phyloP scores from a whole-genome alignment of 2,797 vertebrate species.

The Chrosomus eos region DNA sequence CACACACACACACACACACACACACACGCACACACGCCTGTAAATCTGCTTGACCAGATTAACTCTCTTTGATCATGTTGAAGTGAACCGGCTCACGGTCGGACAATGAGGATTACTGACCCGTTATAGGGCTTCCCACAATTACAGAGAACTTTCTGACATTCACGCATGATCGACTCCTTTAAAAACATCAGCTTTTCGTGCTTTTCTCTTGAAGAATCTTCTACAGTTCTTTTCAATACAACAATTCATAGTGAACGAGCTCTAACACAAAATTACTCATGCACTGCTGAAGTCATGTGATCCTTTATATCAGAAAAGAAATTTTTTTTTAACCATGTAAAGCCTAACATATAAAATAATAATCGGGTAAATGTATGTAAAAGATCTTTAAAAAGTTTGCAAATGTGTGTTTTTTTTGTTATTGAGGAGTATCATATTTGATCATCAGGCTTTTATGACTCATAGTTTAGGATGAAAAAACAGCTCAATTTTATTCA shows the following conservation, averaged over 20 bases:
- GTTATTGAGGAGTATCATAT: too few species aligned
- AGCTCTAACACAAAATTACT: neutral
- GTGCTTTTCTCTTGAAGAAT: neutral
- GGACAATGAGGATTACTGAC: neutral
- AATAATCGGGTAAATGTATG: too few species aligned
- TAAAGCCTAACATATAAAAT: neutral
- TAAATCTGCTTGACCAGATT: slow-evolving; percentile 69
- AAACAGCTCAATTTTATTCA: too few species aligned
- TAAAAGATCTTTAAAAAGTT: too few species aligned
- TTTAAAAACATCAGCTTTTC: neutral
- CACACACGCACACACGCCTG: neutral
- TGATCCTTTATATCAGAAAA: neutral
- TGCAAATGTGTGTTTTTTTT: too few species aligned
- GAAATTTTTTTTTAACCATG: accelerated
- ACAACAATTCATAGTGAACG: neutral
- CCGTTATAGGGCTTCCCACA: neutral
- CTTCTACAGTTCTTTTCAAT: neutral
- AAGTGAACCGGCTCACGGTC: slow-evolving; percentile 73
- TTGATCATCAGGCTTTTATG: too few species aligned
- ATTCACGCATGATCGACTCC: neutral
- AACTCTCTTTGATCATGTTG: slow-evolving; percentile 75
- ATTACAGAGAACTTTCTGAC: neutral
- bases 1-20: too few species aligned
- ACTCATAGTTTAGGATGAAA: too few species aligned
- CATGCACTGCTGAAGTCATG: neutral